Percentiles rank a stretch among this genome's conserved stretches.
These are phyloP conservation scores for Gadopsis bispinosus DNA, from an alignment of 2,797 vertebrate species.

Conservation along the genomic window DNA sequence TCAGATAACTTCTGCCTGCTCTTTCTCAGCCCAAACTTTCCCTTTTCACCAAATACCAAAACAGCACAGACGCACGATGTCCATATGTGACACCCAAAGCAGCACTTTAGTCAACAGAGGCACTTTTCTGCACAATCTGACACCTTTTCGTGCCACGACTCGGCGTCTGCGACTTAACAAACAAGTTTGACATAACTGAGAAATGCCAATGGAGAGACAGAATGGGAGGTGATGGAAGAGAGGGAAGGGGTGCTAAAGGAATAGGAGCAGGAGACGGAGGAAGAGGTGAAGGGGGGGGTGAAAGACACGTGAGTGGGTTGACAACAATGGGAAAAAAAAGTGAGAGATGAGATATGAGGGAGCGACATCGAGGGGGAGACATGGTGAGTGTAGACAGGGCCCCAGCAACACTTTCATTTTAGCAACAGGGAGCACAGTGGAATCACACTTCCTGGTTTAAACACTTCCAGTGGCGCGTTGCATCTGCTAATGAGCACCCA, in stretches of 20 bases:
- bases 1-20: background rate
- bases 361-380: constrained; percentile 8
- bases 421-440: constrained; percentile 41
- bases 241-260: constrained; percentile 10
- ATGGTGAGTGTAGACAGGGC: constrained; percentile 42
- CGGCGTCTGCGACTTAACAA: constrained; percentile 30
- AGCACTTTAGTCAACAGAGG: background rate
- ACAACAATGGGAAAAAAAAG: constrained; percentile 21
- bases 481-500: constrained; percentile 51
- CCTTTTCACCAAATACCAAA: constrained; percentile 4
- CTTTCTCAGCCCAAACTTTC: background rate
- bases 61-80: background rate
- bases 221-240: constrained; percentile 28
- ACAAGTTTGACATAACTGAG: constrained; percentile 36
- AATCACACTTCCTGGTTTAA: constrained; percentile 55
- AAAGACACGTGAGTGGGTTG: background rate
- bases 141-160: constrained; percentile 13
- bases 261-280: background rate
- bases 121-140: constrained; percentile 14
- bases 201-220: constrained; percentile 4
- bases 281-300: background rate
- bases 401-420: constrained; percentile 69
- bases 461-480: constrained; percentile 50
- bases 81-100: constrained; percentile 20
- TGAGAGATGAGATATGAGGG: constrained; percentile 29